Conservation (phyloP, 37 sponge, comb jelly and placozoan genomes). For the Bolinopsis microptera region DNA sequence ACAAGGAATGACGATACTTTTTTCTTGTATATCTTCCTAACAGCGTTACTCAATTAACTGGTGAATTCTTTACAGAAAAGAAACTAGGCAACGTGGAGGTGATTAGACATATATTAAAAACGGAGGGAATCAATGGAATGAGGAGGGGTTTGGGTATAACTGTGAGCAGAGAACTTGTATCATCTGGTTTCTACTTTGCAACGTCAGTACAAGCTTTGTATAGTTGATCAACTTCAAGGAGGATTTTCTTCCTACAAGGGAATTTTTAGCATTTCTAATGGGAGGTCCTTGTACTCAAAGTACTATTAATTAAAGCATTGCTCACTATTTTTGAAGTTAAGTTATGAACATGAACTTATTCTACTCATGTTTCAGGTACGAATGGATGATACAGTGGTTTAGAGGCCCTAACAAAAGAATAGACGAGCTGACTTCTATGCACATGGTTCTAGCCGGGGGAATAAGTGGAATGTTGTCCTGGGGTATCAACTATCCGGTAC, state of each 20-base stretch:
- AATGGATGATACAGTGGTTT: neutral
- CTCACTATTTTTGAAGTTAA: no score
- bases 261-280: no score
- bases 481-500: conserved; percentile 58
- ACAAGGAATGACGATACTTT: no score
- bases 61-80: no score
- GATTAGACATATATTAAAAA: neutral
- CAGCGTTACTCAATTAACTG: no score
- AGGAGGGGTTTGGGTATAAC: conserved; percentile 34
- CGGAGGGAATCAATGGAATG: conserved; percentile 26
- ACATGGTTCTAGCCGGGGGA: conserved; percentile 44
- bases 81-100: neutral
- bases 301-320: no score
- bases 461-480: conserved; percentile 35
- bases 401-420: conserved; percentile 30
- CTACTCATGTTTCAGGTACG: conserved; percentile 30
- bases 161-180: neutral
- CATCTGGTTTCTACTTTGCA: conserved; percentile 39
- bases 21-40: no score
- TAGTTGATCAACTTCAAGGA: no score
- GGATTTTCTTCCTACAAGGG: no score
- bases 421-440: neutral
- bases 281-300: no score
- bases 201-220: neutral
- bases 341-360: no score